Base-by-base conservation (phyloP, 2,888 invertebrate genomes). In the Dolomedes plantarius region DNA sequence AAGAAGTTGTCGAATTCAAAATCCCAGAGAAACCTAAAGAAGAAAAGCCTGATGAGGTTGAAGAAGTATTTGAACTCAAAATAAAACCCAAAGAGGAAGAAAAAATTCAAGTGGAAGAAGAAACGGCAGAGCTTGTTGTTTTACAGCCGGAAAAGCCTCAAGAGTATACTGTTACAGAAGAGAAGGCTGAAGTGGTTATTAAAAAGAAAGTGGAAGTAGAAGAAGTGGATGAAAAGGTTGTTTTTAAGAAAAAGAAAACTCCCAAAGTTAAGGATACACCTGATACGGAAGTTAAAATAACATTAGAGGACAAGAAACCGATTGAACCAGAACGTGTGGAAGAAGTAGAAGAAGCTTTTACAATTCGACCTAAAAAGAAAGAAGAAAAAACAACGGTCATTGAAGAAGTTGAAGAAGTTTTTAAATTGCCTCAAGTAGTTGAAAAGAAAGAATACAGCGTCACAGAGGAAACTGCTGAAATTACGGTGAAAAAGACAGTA, bases 51-150 rank as follows among this genome's bases (percentile, higher is more conserved):
- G 79, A 83, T 23, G 31, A n/a, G 16, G 39, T 76, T n/a, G 75
- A 88, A 62, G 74, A 76, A 81, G 64, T 93, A 90, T 93, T 93
- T 86, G 92, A 93, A 2, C 91, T 94, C 6, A 94, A 93, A 89
- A 92, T 93, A 93, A 92, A 92, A 87, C 93, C 91, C 89, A 92
- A 91, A 3, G 92, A 92, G 78, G 89, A 91, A 56, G 90, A 90
- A 80, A 74, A 36, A 19, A 79, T 90, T n/a, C 91, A 92, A 88
- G 90, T 27, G 27, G 31, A 46, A 23, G 86, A 75, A 46, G 50
- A 46, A 29, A 62, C 9, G 9, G 29, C 64, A 7, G 79, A 79
- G 27, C 0, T 79, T 9, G 28, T 79, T n/a, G 41, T 68, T 0
- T 11, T 72, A 23, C 56, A 67, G 46, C 71, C 91, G 3, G 92